These are phyloP conservation scores for Arctia plantaginis DNA, from an alignment of 2,888 invertebrate species.

Conservation along the genomic window DNA sequence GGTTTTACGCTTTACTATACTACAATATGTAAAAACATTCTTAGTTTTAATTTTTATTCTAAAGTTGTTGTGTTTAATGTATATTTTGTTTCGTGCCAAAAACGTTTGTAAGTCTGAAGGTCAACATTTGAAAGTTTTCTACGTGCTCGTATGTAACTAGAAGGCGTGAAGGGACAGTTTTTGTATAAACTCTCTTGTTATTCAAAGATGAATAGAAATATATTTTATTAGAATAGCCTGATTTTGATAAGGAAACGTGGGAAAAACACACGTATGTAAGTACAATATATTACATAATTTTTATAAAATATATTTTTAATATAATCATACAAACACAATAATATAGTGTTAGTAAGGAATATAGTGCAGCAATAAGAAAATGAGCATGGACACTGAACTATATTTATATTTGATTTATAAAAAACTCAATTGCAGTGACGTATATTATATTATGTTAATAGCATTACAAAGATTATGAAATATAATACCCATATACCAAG, in stretches of 20 bases:
- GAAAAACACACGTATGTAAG: background rate
- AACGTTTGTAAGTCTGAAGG: conserved; percentile 13
- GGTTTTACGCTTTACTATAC: background rate
- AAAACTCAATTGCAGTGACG: background rate
- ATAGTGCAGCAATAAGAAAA: background rate
- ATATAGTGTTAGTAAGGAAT: background rate
- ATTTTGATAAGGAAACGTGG: background rate
- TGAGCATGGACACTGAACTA: too few relatives aligned
- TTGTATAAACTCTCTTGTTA: background rate
- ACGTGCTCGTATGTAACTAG: background rate
- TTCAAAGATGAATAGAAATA: background rate
- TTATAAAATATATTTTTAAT: too few relatives aligned
- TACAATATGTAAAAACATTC: background rate
- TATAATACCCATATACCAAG: background rate
- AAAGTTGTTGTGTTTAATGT: background rate
- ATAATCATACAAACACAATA: too few relatives aligned
- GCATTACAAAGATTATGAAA: background rate
- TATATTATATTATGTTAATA: background rate
- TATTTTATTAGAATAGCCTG: background rate
- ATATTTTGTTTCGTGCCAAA: background rate
- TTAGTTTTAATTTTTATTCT: background rate
- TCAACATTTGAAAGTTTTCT: conserved; percentile 11
- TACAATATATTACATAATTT: too few relatives aligned
- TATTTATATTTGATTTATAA: background rate
- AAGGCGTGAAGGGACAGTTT: background rate